Conservation (phyloP, 2,797 vertebrate genomes). For the Hypotaenidia philippensis region DNA sequence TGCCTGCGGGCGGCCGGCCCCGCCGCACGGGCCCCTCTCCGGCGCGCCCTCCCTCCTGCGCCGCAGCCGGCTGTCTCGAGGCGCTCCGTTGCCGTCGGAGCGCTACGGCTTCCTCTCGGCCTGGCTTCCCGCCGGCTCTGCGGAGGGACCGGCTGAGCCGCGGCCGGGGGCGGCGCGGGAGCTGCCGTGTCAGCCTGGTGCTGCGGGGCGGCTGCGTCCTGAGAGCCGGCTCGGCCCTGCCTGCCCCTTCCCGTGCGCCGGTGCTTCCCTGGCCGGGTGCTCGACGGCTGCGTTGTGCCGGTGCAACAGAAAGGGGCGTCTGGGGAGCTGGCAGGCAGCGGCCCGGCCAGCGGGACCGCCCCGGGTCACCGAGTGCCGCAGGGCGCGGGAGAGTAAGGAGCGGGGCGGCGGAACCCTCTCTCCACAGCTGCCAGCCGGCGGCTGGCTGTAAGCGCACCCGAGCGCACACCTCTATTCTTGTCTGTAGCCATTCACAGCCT, state of each 20-base stretch:
- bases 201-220: accelerated
- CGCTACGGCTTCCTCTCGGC: accelerated
- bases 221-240: accelerated
- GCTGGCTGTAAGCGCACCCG: accelerated
- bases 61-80: neutral
- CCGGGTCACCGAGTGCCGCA: accelerated
- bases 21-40: too few relatives aligned
- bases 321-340: accelerated
- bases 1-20: neutral
- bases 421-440: too few relatives aligned
- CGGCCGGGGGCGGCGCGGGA: accelerated
- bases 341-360: accelerated
- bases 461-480: accelerated
- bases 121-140: too few relatives aligned
- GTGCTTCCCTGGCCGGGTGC: neutral
- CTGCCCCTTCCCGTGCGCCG: neutral
- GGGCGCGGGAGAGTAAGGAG: neutral
- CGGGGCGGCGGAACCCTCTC: accelerated
- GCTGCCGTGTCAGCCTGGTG: accelerated
- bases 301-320: accelerated
- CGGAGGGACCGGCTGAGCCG: neutral
- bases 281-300: too few relatives aligned
- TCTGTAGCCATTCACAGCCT: accelerated
- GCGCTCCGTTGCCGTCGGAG: neutral
- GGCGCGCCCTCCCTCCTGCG: too few relatives aligned